Evolutionary conservation across 2,888 invertebrate species (phyloP).

Genomic region (Pseudococcus viburni): DNA sequence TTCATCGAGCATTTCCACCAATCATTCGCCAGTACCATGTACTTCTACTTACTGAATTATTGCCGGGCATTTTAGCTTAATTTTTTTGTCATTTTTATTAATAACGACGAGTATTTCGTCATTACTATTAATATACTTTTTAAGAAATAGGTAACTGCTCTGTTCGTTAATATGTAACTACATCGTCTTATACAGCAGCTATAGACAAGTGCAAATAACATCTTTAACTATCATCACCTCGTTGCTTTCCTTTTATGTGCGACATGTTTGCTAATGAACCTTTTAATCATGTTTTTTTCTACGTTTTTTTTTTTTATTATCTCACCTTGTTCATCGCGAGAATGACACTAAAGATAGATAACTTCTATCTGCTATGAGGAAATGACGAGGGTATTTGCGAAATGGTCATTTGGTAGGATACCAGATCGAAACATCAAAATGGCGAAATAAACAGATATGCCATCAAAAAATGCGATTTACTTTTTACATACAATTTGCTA

Average conservation of each 20-base stretch:
- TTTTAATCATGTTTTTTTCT: slow-evolving; percentile 29
- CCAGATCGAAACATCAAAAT: neutral
- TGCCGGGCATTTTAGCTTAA: neutral
- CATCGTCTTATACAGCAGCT: neutral
- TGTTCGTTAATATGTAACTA: slow-evolving; percentile 26
- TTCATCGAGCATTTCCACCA: slow-evolving; percentile 26
- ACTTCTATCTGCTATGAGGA: neutral
- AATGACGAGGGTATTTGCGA: neutral
- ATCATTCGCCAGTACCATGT: neutral
- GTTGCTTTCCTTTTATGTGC: slow-evolving; percentile 30
- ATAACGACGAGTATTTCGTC: slow-evolving; percentile 21
- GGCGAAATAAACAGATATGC: neutral
- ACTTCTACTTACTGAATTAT: neutral
- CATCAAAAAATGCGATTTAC: neutral
- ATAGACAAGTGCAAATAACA: slow-evolving; percentile 45
- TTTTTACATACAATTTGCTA: neutral
- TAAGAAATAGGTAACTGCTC: neutral
- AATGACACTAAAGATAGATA: neutral
- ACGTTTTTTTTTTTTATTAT: neutral
- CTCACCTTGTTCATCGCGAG: neutral
- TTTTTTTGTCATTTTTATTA: slow-evolving; percentile 53
- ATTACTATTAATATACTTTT: neutral
- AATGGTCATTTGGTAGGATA: slow-evolving; percentile 12
- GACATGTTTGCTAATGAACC: slow-evolving; percentile 31
- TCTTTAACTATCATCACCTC: neutral